Conservation (phyloP, 2,797 vertebrate genomes). For the Danio kyathit region DNA sequence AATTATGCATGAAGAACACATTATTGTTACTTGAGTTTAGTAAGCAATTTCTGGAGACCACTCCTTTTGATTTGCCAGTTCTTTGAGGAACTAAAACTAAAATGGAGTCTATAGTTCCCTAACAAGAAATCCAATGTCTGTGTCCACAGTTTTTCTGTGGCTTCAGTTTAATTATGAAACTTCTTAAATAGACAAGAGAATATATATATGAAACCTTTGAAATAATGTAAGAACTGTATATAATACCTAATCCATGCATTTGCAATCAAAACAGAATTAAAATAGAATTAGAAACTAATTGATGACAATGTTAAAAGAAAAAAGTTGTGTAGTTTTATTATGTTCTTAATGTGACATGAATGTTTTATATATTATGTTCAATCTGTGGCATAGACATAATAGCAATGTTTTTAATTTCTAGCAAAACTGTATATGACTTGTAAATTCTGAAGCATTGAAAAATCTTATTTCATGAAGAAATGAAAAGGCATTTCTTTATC, state of each 20-base stretch:
- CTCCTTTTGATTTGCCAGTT: not conserved
- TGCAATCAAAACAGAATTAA: no score
- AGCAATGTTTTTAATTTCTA: not conserved
- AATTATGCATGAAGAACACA: not conserved
- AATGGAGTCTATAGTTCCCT: not conserved
- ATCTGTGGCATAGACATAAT: not conserved
- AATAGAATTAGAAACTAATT: not conserved
- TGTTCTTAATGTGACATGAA: not conserved
- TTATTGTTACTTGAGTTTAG: not conserved
- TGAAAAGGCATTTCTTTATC: not conserved
- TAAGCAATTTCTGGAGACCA: not conserved
- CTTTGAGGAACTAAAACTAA: not conserved
- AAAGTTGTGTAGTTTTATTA: not conserved
- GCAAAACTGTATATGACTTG: not conserved
- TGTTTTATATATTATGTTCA: not conserved
- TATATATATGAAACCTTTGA: not conserved
- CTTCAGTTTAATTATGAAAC: conserved; percentile 1
- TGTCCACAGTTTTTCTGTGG: not conserved
- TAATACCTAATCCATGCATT: not conserved
- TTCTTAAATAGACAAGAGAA: not conserved
- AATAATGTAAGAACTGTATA: not conserved
- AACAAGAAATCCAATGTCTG: not conserved
- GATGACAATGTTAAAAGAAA: not conserved
- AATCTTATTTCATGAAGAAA: not conserved
- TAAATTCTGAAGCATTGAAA: not conserved